These are phyloP conservation scores for Imbricaverruca yamaguchii DNA, from an alignment of 2,888 invertebrate genomes.

Conservation along the genomic window DNA sequence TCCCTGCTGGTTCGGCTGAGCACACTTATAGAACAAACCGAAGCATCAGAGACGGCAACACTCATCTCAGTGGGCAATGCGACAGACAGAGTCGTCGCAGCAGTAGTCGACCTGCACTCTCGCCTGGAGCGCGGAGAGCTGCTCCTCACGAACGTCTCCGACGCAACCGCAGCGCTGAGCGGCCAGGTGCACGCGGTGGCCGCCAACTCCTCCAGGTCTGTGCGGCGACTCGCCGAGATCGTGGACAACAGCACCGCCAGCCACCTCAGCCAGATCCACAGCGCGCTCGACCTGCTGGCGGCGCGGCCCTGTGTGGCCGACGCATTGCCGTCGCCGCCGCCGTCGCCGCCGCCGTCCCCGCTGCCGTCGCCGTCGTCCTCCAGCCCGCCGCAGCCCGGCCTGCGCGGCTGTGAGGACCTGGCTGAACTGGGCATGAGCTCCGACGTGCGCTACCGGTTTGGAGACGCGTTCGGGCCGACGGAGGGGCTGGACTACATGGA, in stretches of 20 bases:
- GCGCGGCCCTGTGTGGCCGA: not conserved
- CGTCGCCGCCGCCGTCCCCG: not conserved
- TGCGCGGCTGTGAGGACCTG: conserved; percentile 14
- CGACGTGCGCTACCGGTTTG: conserved; percentile 11
- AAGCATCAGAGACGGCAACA: not conserved
- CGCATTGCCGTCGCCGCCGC: not conserved
- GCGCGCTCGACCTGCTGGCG: not conserved
- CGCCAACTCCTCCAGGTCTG: not conserved
- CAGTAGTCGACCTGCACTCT: too few relatives aligned
- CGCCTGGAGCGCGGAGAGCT: not conserved
- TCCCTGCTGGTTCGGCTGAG: not conserved
- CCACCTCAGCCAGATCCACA: not conserved
- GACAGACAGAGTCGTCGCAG: not conserved
- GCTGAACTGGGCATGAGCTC: not conserved
- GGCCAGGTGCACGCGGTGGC: too few relatives aligned
- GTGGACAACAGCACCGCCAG: not conserved
- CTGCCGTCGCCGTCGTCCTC: not conserved
- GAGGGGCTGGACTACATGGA: conserved; percentile 1
- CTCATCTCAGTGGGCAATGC: not conserved
- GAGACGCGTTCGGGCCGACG: not conserved
- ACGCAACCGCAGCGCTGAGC: not conserved
- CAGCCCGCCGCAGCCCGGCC: not conserved
- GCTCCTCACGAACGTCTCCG: not conserved
- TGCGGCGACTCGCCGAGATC: not conserved
- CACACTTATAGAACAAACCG: not conserved